Base-by-base conservation (phyloP, 1,140 invertebrate species). In the Drosophila seguyi region DNA sequence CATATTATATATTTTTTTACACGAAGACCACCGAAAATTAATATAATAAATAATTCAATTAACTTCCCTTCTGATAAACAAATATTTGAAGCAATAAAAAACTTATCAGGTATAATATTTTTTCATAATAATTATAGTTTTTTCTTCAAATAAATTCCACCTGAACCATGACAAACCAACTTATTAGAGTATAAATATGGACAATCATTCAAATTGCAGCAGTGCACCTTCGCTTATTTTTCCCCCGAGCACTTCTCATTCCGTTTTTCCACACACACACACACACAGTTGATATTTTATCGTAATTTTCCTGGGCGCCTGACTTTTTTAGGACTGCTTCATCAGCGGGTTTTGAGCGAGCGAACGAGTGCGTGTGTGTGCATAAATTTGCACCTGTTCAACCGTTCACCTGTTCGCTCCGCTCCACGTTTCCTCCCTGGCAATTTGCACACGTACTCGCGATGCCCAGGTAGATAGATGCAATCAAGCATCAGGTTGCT, bases 401-500 rank as follows among this genome's bases (percentile, higher is more conserved):
- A 31, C 52, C 44, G 22, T 44, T 69, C 41, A 44, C 41, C 66
- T 67, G 63, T 22, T 36, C 63, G 48, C 20, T 50, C 42, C 18
- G 41, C 18, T 74, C 31, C 57, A 36, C 56, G 31, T 45, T 53
- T 57, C n/a, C 14, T 72, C 42, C 25, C 25, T 48, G 68, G 66
- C 57, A 80, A 62, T 58, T 75, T 77, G 50, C 58, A 67, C 42
- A 63, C 68, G 62, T 77, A 79, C 77, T 56, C 75, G 61, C 71
- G 63, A 63, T 72, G 69, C 62, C 81, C 81, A 63, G 44, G 61
- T 41, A 76, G 62, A 85, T 74, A 62, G 77, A 77, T 88, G 83
- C 84, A 87, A 87, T 87, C 85, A 88, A 84, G 79, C 74, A 78
- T 67, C 81, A 77, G 74, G 77, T 72, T 77, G 75, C 52, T 79